These are phyloP conservation scores for Callionymus lyra DNA, from an alignment of 2,113 vertebrate species.

Conservation along the genomic window DNA sequence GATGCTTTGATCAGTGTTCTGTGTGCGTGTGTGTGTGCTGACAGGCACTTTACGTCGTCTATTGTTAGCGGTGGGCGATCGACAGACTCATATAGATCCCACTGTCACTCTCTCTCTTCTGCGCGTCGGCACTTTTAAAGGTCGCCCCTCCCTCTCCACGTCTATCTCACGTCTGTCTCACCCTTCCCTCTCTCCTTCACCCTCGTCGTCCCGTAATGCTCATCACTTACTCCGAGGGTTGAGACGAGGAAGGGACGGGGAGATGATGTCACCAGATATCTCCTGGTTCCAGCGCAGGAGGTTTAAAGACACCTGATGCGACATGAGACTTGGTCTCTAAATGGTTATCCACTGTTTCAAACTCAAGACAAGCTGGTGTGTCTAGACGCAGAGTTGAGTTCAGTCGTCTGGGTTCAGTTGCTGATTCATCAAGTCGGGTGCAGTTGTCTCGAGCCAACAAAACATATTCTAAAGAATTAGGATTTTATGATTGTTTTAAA, in stretches of 20 bases:
- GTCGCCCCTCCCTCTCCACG: constrained; percentile 57
- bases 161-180: constrained; percentile 11
- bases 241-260: not conserved
- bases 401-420: too few species aligned
- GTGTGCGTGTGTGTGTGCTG: constrained; percentile 64
- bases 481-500: too few species aligned
- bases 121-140: constrained; percentile 76
- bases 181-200: constrained; percentile 5
- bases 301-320: too few species aligned
- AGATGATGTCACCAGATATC: not conserved
- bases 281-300: not conserved
- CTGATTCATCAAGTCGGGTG: too few species aligned
- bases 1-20: constrained; percentile 71
- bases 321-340: too few species aligned
- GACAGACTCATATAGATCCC: constrained; percentile 77
- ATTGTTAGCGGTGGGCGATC: constrained; percentile 73
- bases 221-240: too few species aligned
- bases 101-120: constrained; percentile 69
- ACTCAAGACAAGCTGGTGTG: too few species aligned
- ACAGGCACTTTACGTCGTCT: constrained; percentile 72
- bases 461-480: too few species aligned
- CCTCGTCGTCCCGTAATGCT: not conserved
- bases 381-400: too few species aligned
- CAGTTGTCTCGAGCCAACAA: too few species aligned
- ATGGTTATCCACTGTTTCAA: too few species aligned